These are phyloP conservation scores for Drosophila crucigera DNA, from an alignment of 2,888 invertebrate species.

Conservation along the genomic window DNA sequence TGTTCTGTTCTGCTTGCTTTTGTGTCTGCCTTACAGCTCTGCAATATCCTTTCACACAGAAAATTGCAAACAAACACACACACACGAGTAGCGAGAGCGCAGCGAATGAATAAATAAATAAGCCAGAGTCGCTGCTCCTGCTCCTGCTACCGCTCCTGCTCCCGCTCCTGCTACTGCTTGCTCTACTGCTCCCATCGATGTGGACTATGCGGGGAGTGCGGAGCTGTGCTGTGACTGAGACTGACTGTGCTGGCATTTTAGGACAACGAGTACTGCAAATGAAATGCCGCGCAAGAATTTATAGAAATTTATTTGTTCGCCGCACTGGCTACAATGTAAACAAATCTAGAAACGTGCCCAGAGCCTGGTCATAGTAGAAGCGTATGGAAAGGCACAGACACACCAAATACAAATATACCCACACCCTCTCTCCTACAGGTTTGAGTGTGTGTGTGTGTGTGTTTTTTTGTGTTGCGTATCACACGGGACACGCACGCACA, in stretches of 20 bases:
- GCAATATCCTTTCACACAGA: slow-evolving; percentile 76
- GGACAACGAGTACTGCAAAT: slow-evolving; percentile 69
- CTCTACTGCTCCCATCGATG: not conserved
- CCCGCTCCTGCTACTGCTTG: slow-evolving; percentile 8
- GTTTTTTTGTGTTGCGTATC: slow-evolving; percentile 21
- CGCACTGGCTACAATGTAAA: slow-evolving; percentile 71
- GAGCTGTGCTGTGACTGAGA: slow-evolving; percentile 55
- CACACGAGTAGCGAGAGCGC: slow-evolving; percentile 53
- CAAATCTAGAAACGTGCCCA: slow-evolving; percentile 75
- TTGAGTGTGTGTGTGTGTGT: not conserved
- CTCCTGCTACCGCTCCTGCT: not conserved
- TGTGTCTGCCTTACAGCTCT: slow-evolving; percentile 67
- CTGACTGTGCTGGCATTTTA: slow-evolving; percentile 65
- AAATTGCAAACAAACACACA: slow-evolving; percentile 71
- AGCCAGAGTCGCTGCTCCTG: slow-evolving; percentile 46
- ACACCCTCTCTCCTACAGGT: slow-evolving; percentile 19
- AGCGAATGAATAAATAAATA: slow-evolving; percentile 81
- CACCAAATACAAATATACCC: slow-evolving; percentile 36
- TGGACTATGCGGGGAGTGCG: slow-evolving; percentile 11
- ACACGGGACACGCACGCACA: slow-evolving; percentile 64
- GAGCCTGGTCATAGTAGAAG: slow-evolving; percentile 53
- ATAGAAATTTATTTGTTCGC: slow-evolving; percentile 78
- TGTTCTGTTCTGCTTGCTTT: slow-evolving; percentile 53
- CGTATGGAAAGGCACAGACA: slow-evolving; percentile 35
- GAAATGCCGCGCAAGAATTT: slow-evolving; percentile 81